These are phyloP conservation scores for Pilophorus perplexus DNA, from an alignment of 2,888 invertebrate genomes.

Conservation along the genomic window DNA sequence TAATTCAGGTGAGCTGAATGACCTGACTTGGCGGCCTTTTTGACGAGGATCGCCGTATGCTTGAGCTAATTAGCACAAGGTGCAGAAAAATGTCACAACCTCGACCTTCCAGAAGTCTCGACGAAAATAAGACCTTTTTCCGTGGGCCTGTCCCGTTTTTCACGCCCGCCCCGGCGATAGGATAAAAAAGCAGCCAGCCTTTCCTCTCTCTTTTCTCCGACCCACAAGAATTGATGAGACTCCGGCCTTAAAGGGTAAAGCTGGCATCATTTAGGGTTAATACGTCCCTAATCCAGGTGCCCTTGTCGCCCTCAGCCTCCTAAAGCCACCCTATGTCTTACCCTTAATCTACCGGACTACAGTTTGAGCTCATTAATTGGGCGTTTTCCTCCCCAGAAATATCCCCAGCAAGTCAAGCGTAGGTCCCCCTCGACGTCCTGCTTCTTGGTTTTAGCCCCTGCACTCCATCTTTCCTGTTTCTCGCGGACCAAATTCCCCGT, in stretches of 20 bases:
- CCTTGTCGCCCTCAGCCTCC: constrained; percentile 31
- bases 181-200: background rate
- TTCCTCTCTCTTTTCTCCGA: background rate
- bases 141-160: background rate
- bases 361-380: constrained; percentile 28
- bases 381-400: constrained; percentile 19
- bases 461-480: background rate
- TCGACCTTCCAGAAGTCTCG: too few relatives aligned
- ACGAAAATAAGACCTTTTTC: background rate
- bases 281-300: constrained; percentile 36
- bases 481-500: too few relatives aligned
- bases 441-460: background rate
- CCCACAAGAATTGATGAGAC: constrained; percentile 13
- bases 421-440: background rate
- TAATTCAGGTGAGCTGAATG: too few relatives aligned
- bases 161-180: background rate
- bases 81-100: too few relatives aligned
- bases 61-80: too few relatives aligned
- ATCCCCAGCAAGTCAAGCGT: background rate
- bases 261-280: constrained; percentile 36
- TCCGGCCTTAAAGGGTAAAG: constrained; percentile 16
- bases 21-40: too few relatives aligned
- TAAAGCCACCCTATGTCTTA: constrained; percentile 32
- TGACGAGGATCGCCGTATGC: too few relatives aligned
- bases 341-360: constrained; percentile 31